phyloP scores from a whole-genome alignment of 2,113 vertebrate genomes.

The Donacobius atricapilla region DNA sequence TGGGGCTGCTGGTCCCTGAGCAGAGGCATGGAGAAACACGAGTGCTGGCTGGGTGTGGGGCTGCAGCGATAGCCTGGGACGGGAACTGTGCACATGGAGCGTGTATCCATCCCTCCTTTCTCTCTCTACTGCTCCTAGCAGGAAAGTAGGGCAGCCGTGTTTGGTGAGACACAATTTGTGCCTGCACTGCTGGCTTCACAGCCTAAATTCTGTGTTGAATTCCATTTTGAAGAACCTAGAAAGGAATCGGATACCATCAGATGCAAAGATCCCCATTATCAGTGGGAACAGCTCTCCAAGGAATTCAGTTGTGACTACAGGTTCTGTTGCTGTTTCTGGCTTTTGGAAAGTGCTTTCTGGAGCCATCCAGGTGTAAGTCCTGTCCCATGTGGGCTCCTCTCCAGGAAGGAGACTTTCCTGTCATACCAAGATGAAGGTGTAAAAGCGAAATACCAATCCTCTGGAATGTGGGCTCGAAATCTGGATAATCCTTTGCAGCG shows the following conservation, averaged over 20 bases:
- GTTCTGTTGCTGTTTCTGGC: not conserved
- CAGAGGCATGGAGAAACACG: not conserved
- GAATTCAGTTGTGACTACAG: fast-evolving
- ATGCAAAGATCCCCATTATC: not conserved
- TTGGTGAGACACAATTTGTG: not conserved
- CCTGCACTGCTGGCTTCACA: not conserved
- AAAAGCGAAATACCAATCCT: not conserved
- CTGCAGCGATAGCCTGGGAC: fast-evolving
- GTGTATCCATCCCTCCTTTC: not conserved
- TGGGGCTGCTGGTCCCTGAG: not conserved
- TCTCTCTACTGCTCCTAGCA: not conserved
- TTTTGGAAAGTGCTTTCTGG: not conserved
- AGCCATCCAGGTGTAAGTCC: not conserved
- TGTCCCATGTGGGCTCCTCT: not conserved
- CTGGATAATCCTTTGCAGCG: not conserved
- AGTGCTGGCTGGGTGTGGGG: not conserved
- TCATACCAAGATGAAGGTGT: not conserved
- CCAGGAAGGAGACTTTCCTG: not conserved
- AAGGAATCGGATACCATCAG: not conserved
- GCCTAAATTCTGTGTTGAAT: not conserved
- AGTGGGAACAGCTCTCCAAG: not conserved
- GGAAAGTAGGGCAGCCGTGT: not conserved
- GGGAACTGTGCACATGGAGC: not conserved
- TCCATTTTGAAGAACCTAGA: not conserved
- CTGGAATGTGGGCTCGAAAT: not conserved